Evolutionary conservation across 2,113 vertebrate genomes (phyloP), one percentile per base, ranked within the genome.

Genomic region (Crotalus viridis): DNA sequence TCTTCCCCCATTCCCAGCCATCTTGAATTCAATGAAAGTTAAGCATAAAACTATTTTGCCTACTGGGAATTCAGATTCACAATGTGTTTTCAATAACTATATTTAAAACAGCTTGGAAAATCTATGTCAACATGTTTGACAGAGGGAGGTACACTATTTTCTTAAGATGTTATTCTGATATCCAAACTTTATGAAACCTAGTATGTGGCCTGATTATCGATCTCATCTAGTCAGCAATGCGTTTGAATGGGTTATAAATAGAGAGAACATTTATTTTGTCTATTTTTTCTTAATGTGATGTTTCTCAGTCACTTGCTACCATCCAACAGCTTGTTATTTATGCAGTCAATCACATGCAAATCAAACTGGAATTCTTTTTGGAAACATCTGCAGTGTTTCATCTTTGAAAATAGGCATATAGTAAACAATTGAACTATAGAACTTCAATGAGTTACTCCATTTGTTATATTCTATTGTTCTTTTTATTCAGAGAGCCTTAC

Each of bases 31-130:
- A 97, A 97, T 87, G 95, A 96, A 97, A 98, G 97, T 97, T 98
- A 97, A 98, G 96, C 95, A 97, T 97, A 97, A 97, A 98, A 97
- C 96, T 96, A 94, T 97, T 97, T 96, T 97, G 97, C 97, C 97
- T 96, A 93, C 91, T 19, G 98, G 97, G 97, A 97, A 97, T 97
- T 98, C 90, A 88, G 97, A 96, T 97, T 96, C 95, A 96, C 97
- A 98, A 98, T 97, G 97, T 98, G 98, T 96, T 98, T 98, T 98
- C 97, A 98, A 98, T 98, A 98, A 97, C 96, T 96, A 96, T 97
- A 97, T 98, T 96, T 98, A 97, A 97, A 98, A 97, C 97, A 97
- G 96, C 97, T 97, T 97, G 95, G 97, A 96, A 97, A 97, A 97
- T 97, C 97, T 97, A 97, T 97, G 97, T 96, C 97, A 98, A 97